Evolutionary conservation across 2,888 invertebrate genomes (phyloP), one percentile per base, ranked within the genome.

Genomic region (Sinodicranocentrus sp.): DNA sequence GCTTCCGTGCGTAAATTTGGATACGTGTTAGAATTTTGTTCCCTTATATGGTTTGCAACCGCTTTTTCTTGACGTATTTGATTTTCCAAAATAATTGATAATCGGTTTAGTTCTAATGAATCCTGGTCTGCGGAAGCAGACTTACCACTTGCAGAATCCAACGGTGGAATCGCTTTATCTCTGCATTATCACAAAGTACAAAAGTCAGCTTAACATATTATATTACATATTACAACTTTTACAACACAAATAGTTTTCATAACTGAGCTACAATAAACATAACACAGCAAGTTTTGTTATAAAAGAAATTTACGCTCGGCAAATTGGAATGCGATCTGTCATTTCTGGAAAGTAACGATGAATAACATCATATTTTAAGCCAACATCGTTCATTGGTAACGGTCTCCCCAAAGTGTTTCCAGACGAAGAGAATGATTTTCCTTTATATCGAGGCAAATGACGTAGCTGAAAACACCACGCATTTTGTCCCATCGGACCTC

Each of bases 401-500:
- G 96, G 96, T 67, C 96, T 92, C 68, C 94, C 94, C 21, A 93
- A 91, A 88, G 93, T 94, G 0, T 93, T 93, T n/a, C 89, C 89
- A 23, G 86, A 86, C 1, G 86, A 79, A 5, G 86, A 84, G 70
- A 88, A 89, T 15, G 87, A 87, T 68, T 88, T 88, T 1, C 94
- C 94, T 89, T 96, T 95, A 89, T 95, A 94, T 48, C 97, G 93
- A 0, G 98, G 97, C 82, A 97, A 92, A 90, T 98, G 97, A 48
- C 98, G 93, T 75, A 96, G 91, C 89, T 95, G 95, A 93, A 97
- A 94, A 8, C 96, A 96, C 98, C 98, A 99, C 21, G 97, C 97
- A 92, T 97, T 96, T 3, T 98, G 94, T 0, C 98, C 98, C 92
- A 97, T 98, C 0, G 97, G 96, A 78, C 97, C 96, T 1, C 98